Percentiles rank a stretch among this genome's conserved stretches.
Evolutionary conservation across 2,797 vertebrate genomes (phyloP).

Genomic region (Moxostoma hubbsi): DNA sequence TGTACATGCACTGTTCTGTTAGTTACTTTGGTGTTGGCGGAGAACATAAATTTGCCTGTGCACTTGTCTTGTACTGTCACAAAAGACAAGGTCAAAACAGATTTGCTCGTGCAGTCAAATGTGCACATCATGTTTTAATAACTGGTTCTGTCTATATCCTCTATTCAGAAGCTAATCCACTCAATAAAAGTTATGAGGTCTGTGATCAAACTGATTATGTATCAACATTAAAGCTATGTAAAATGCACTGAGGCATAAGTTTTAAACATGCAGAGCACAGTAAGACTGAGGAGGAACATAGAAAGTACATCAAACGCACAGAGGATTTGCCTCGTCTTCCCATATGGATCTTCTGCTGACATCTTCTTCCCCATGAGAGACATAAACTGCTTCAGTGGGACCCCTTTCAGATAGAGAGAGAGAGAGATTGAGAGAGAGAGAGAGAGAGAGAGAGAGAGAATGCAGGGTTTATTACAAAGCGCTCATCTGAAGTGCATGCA

Average conservation of each 20-base stretch:
- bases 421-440: slow-evolving; percentile 30
- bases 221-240: not conserved
- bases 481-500: slow-evolving; percentile 55
- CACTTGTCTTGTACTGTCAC: not conserved
- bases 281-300: slow-evolving; percentile 62
- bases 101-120: not conserved
- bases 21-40: not conserved
- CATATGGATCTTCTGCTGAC: slow-evolving; percentile 61
- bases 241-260: slow-evolving; percentile 18
- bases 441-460: slow-evolving; percentile 40
- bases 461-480: slow-evolving; percentile 60
- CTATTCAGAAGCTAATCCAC: too few species aligned
- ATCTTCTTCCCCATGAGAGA: slow-evolving; percentile 71
- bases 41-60: not conserved
- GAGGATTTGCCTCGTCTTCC: slow-evolving; percentile 75
- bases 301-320: slow-evolving; percentile 72
- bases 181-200: slow-evolving; percentile 14
- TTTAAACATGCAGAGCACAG: slow-evolving; percentile 34
- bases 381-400: slow-evolving; percentile 73
- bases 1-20: not conserved
- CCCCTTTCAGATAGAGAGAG: slow-evolving; percentile 65
- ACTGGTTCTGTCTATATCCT: not conserved
- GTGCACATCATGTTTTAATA: not conserved
- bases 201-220: not conserved
- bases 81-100: not conserved